These are phyloP conservation scores for Nephrotoma appendiculata DNA, from an alignment of 2,888 invertebrate genomes.

Conservation along the genomic window DNA sequence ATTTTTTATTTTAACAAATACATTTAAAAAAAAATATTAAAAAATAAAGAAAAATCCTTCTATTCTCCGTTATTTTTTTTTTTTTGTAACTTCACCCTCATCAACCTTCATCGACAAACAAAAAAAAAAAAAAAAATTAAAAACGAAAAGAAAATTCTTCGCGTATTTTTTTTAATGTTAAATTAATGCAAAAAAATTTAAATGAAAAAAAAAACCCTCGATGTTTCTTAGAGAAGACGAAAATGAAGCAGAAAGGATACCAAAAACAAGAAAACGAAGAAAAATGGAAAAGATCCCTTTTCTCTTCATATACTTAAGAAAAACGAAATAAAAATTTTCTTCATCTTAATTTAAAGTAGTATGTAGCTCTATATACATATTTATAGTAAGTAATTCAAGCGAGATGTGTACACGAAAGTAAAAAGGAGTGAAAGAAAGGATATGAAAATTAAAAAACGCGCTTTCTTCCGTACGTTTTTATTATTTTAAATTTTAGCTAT, in stretches of 20 bases:
- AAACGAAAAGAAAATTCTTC: background rate
- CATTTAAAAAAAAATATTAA: background rate
- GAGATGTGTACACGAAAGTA: background rate
- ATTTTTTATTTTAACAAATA: background rate
- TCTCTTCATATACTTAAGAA: background rate
- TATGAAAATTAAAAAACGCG: background rate
- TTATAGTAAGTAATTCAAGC: background rate
- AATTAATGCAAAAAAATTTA: background rate
- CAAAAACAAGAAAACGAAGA: background rate
- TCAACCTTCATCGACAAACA: background rate
- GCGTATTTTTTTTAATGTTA: conserved; percentile 1
- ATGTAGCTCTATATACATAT: background rate
- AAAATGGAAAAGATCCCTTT: background rate
- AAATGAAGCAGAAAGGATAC: background rate
- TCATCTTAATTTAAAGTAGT: background rate
- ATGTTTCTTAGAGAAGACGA: background rate
- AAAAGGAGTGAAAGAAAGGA: background rate
- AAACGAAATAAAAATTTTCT: background rate
- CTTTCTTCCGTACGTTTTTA: background rate
- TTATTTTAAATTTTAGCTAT: background rate
- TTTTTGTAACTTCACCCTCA: background rate
- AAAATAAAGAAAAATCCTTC: background rate
- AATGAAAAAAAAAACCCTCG: background rate
- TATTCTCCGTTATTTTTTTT: background rate
- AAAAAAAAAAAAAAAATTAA: background rate